phyloP scores from a whole-genome alignment of 2,113 vertebrate genomes.

The Crotalus helleri region DNA sequence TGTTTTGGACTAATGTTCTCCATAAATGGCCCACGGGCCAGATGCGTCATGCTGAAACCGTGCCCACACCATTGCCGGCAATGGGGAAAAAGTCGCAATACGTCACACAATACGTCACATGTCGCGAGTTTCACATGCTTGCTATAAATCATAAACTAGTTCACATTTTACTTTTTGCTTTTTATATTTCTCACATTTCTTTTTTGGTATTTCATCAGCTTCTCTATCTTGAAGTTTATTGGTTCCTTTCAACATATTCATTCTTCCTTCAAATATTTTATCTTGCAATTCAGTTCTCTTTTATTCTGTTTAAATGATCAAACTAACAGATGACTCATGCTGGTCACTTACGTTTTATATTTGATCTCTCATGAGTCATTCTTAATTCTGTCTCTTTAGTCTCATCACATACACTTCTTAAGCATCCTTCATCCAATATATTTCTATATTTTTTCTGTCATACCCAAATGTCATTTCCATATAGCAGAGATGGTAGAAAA shows the following conservation, averaged over 20 bases:
- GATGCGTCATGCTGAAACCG: too few relatives aligned
- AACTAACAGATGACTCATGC: background rate
- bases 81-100: too few relatives aligned
- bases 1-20: background rate
- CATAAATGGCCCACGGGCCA: background rate
- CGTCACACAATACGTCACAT: too few relatives aligned
- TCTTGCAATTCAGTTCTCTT: background rate
- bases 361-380: background rate
- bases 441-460: background rate
- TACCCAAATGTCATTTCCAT: background rate
- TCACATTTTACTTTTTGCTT: background rate
- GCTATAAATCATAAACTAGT: background rate
- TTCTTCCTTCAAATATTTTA: background rate
- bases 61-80: too few relatives aligned
- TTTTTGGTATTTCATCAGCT: background rate
- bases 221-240: background rate
- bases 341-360: background rate
- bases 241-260: background rate
- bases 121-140: too few relatives aligned
- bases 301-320: background rate
- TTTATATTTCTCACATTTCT: background rate
- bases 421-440: background rate
- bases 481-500: background rate
- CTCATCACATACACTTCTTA: background rate
- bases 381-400: background rate